Evolutionary conservation across 1,140 invertebrate species (phyloP), one percentile per base, ranked within the genome.

Genomic region (Heliconius hermathena): DNA sequence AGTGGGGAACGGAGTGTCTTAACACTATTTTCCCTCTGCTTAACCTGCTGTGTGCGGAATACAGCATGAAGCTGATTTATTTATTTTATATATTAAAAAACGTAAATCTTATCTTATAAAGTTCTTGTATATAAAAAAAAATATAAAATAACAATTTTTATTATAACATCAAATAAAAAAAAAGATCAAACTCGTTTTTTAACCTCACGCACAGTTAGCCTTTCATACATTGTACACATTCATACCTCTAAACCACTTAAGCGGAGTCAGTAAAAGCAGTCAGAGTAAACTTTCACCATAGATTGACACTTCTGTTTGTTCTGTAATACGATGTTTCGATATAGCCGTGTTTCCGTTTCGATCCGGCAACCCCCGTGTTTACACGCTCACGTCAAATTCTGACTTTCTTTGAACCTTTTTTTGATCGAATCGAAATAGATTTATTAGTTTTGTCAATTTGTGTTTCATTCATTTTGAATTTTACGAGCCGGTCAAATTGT

Each of bases 251-350:
- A 82, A 79, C 70, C 76, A 80, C 82, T 76, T 83, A 78, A 54
- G 70, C 74, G 78, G 78, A 76, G 82, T 83, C 71, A 38, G 78
- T 79, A 80, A 80, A 79, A 77, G 74, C 78, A 54, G 79, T n/a
- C 71, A 76, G 78, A 79, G 75, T 70, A 82, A 82, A 82, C 81
- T 74, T 77, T 77, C 54, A 79, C 81, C 78, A 79, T 82, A 79
- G 81, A 82, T 79, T 82, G 81, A 77, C 78, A 78, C 74, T 33
- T 76, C 73, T 83, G 80, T 83, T 83, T 83, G 79, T 80, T 82
- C 74, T 75, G 81, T 80, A 78, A 80, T 82, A 78, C 81, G 78
- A 79, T 82, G 81, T 77, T 80, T 80, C 76, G 76, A 70, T 57
- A 71, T 76, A 77, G 60, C 60, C 49, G 41, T 80, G 74, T 76